Percentiles rank a stretch among this genome's conserved stretches.
Conservation (phyloP, 2,888 invertebrate species). For the Fabriciana adippe region DNA sequence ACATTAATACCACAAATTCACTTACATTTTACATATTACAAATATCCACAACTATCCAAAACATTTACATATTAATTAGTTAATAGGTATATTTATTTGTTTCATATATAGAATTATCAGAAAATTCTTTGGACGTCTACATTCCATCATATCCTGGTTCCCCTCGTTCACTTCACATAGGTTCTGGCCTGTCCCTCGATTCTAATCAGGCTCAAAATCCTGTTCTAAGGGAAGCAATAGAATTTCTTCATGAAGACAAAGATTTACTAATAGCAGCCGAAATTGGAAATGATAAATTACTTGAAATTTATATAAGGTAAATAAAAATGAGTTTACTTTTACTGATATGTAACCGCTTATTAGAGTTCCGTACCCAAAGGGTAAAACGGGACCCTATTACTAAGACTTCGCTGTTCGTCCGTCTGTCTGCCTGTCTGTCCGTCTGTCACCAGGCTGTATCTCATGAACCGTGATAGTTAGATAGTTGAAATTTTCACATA, state of each 20-base stretch:
- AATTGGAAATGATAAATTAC: slow-evolving; percentile 51
- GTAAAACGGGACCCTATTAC: too few relatives aligned
- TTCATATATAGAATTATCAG: slow-evolving; percentile 54
- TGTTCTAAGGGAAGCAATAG: slow-evolving; percentile 49
- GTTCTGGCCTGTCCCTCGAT: slow-evolving; percentile 38
- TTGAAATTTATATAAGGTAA: slow-evolving; percentile 57
- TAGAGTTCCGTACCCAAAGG: too few relatives aligned
- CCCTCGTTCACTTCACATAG: slow-evolving; percentile 47
- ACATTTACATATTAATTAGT: neutral
- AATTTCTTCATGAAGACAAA: slow-evolving; percentile 58
- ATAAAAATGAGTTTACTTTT: slow-evolving; percentile 1
- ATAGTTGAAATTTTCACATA: too few relatives aligned
- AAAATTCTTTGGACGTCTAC: slow-evolving; percentile 52
- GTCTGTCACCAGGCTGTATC: too few relatives aligned
- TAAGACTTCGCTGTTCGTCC: too few relatives aligned
- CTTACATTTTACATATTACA: too few relatives aligned
- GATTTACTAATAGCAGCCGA: slow-evolving; percentile 65
- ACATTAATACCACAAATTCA: too few relatives aligned
- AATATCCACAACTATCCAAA: too few relatives aligned
- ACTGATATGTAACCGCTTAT: neutral
- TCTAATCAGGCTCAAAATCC: slow-evolving; percentile 33
- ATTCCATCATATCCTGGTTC: slow-evolving; percentile 59
- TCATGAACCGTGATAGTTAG: too few relatives aligned
- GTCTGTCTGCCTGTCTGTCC: too few relatives aligned
- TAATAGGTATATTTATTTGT: slow-evolving; percentile 22